Conservation (phyloP, 53 echinoderm and acorn worm species). For the Crossaster papposus region DNA sequence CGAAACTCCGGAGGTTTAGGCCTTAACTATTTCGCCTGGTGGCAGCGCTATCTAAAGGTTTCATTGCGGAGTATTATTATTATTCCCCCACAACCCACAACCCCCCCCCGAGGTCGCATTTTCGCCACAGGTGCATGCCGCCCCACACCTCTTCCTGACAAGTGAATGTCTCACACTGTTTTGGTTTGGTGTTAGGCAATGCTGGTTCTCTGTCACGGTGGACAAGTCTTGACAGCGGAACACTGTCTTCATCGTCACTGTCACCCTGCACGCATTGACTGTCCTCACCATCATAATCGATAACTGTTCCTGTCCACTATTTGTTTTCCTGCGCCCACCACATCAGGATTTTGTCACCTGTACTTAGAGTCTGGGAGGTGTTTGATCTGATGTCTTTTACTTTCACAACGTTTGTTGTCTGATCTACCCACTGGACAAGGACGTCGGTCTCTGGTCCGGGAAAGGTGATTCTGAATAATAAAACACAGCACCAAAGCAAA, state of each 20-base stretch:
- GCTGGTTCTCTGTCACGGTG: not conserved
- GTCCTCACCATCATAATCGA: not conserved
- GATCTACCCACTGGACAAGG: not conserved
- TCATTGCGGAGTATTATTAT: too few relatives aligned
- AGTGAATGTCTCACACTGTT: too few relatives aligned
- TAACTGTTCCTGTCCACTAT: not conserved
- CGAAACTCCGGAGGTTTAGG: too few relatives aligned
- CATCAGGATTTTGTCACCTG: not conserved
- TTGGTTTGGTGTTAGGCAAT: not conserved
- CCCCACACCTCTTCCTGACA: not conserved
- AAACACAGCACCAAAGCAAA: not conserved
- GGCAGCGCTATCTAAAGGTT: too few relatives aligned
- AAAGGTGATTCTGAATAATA: not conserved
- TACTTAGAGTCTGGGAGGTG: not conserved
- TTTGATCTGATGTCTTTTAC: slow-evolving; percentile 10
- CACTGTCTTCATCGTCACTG: not conserved
- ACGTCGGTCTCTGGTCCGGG: slow-evolving; percentile 9
- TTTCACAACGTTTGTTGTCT: slow-evolving; percentile 5
- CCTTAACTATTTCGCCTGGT: too few relatives aligned
- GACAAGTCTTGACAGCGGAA: too few relatives aligned
- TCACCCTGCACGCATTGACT: not conserved
- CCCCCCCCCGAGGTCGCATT: too few relatives aligned
- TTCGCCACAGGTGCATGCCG: not conserved
- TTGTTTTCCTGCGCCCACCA: not conserved
- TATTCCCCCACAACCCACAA: too few relatives aligned